Conservation (phyloP, 2,888 invertebrate species). For the Drosophila conformis region DNA sequence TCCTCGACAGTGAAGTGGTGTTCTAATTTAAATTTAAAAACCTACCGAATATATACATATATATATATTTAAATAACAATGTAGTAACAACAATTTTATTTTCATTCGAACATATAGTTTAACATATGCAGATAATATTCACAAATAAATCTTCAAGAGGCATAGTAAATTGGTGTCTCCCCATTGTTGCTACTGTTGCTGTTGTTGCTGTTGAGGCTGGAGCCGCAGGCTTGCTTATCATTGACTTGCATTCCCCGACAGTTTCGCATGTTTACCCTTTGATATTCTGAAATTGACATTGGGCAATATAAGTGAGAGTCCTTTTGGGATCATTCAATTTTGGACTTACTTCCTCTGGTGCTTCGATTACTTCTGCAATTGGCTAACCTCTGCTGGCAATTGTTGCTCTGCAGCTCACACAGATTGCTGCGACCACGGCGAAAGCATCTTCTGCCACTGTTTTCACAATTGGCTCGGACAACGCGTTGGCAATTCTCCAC, state of each 20-base stretch:
- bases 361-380: background rate
- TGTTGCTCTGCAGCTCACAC: background rate
- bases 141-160: background rate
- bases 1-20: constrained; percentile 50
- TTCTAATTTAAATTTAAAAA: background rate
- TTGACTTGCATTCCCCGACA: constrained; percentile 30
- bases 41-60: too few species aligned
- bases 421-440: background rate
- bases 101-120: background rate
- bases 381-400: background rate
- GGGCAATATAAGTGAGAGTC: background rate
- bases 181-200: background rate
- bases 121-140: background rate
- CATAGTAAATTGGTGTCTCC: background rate
- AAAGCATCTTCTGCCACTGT: background rate
- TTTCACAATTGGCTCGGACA: background rate
- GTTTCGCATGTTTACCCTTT: constrained; percentile 11
- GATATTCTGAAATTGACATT: constrained; percentile 17
- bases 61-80: too few species aligned
- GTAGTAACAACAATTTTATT: background rate
- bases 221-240: constrained; percentile 21
- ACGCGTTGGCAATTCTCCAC: background rate
- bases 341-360: background rate
- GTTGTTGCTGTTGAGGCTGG: background rate
- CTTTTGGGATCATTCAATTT: background rate